A percentile compares a stretch with the other conserved stretches of the same genome.
phyloP scores from a whole-genome alignment of 2,113 vertebrate species.

The Lophochroa leadbeateri region DNA sequence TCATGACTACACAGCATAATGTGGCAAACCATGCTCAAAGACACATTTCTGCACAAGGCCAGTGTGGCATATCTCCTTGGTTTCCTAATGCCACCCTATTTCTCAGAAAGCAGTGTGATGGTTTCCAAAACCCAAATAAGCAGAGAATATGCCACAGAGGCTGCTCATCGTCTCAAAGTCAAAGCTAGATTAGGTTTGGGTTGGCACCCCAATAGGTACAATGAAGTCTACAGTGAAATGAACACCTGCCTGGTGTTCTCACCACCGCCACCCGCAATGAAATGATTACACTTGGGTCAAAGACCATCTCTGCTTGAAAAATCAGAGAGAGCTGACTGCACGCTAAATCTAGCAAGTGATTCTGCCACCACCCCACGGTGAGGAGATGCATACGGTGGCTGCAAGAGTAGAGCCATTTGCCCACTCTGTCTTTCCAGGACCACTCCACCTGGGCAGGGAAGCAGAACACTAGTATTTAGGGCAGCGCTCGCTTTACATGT shows the following conservation, averaged over 20 bases:
- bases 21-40: not conserved
- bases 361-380: not conserved
- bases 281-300: not conserved
- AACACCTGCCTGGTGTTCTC: not conserved
- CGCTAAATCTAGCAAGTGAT: fast-evolving
- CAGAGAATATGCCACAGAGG: not conserved
- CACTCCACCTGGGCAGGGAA: not conserved
- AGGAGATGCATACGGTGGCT: fast-evolving
- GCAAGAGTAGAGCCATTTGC: not conserved
- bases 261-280: not conserved
- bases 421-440: not conserved
- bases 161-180: not conserved
- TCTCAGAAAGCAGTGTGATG: conserved; percentile 23
- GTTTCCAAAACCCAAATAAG: conserved; percentile 3
- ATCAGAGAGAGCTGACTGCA: not conserved
- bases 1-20: not conserved
- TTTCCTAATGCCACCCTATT: conserved; percentile 1
- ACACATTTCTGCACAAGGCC: not conserved
- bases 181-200: fast-evolving
- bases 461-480: not conserved
- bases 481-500: not conserved
- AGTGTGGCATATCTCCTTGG: not conserved
- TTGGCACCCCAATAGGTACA: not conserved
- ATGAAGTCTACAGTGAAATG: not conserved
- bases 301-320: not conserved